Evolutionary conservation across 2,113 vertebrate species (phyloP), one percentile per base, ranked within the genome.

Genomic region (Carettochelys insculpta): DNA sequence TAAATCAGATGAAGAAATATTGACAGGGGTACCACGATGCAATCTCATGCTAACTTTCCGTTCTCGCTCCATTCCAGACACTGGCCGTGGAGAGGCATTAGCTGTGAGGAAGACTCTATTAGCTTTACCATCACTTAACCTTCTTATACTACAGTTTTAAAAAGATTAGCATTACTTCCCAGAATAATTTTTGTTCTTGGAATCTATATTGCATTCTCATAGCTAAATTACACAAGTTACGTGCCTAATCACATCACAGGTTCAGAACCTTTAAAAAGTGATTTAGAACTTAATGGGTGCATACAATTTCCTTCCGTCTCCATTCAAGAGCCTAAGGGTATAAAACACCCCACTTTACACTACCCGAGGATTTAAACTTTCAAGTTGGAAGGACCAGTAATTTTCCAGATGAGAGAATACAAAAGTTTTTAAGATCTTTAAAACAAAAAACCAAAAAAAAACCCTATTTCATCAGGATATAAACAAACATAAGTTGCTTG

Each of bases 1-100:
- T 95, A 99, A 97, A 92, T 99, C 99, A 19, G 99, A 99, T 0
- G 99, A 99, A 0, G 99, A 99, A 90, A 99, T 98, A 92, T 99
- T 99, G 95, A 99, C 99, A 0, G 99, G 98, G 86, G 99, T 98
- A 3, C 99, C 98, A 0, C 99, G 98, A 97, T 99, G 99, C 95
- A 99, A 97, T 89, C 99, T 97, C 99, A 99, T 99, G 97, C 99
- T 99, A 96, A 99, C 99, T 98, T 99, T 99, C 82, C 99, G 97
- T 96, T 99, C 99, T 65, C 99, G 97, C 82, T 99, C 99, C 98
- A 99, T 97, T 68, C 99, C 98, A 1, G 98, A 98, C 43, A 99
- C 98, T 2, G 98, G 98, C 51, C 99, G 98, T 75, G 99, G 98
- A 91, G 98, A 99, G 48, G 98, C 98, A 97, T 99, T 99, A 17